These are phyloP conservation scores for Diabrotica undecimpunctata DNA, from an alignment of 1,140 invertebrate species.

Conservation along the genomic window DNA sequence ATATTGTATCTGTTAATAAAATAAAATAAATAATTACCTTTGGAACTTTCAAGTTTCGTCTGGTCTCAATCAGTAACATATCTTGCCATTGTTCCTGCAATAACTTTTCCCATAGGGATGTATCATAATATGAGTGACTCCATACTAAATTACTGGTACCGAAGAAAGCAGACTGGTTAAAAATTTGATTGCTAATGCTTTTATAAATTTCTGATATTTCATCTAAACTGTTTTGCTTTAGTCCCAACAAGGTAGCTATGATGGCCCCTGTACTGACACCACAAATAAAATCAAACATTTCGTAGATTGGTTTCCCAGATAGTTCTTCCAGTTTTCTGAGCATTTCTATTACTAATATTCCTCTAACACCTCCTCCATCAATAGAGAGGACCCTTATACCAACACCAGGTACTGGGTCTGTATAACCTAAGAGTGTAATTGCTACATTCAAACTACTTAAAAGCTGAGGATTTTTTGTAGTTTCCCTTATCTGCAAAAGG, in stretches of 20 bases:
- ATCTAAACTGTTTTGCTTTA: conserved; percentile 30
- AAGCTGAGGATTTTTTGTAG: conserved; percentile 49
- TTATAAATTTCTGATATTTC: conserved; percentile 27
- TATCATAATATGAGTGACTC: conserved; percentile 89
- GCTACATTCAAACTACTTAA: conserved; percentile 55
- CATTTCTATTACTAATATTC: conserved; percentile 78
- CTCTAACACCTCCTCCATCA: conserved; percentile 87
- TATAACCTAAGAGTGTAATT: conserved; percentile 72
- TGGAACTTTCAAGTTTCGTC: conserved; percentile 57
- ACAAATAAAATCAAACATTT: conserved; percentile 86
- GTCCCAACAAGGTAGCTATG: conserved; percentile 19
- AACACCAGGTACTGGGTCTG: conserved; percentile 62
- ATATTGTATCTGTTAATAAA: too few species aligned
- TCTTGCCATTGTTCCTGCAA: conserved; percentile 70
- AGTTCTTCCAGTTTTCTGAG: conserved; percentile 72
- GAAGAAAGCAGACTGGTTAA: conserved; percentile 65
- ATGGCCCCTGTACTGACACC: conserved; percentile 89
- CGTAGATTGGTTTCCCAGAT: conserved; percentile 62
- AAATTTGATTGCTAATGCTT: conserved; percentile 66
- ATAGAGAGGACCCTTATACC: conserved; percentile 83
- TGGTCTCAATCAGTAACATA: conserved; percentile 62
- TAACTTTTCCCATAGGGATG: conserved; percentile 78
- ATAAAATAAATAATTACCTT: conserved; percentile 52
- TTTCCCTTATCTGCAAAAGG: conserved; percentile 53
- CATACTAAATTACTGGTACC: conserved; percentile 79